A percentile compares a stretch with the other conserved stretches of the same genome.
phyloP scores from a whole-genome alignment of 2,888 invertebrate genomes.

The Pandemis cinnamomeana region DNA sequence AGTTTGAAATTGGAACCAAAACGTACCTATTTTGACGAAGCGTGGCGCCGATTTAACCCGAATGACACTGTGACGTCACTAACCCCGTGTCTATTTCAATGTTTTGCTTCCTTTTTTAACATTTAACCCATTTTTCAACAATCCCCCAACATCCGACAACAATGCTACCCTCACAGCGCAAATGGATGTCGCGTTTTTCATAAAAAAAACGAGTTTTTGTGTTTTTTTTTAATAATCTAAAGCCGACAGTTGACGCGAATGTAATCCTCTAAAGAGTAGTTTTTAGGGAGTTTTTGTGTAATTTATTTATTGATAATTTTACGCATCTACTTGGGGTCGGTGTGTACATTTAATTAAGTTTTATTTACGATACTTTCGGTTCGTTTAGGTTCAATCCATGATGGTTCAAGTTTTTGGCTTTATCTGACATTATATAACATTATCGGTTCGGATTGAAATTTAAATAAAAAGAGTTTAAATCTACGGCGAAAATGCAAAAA shows the following conservation, averaged over 20 bases:
- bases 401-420: constrained; percentile 22
- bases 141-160: constrained; percentile 70
- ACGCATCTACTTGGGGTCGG: constrained; percentile 52
- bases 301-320: constrained; percentile 75
- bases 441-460: no score
- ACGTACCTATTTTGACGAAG: constrained; percentile 17
- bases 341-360: constrained; percentile 42
- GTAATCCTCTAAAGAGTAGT: constrained; percentile 83
- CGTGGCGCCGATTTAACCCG: constrained; percentile 49
- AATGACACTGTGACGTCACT: constrained; percentile 48
- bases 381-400: constrained; percentile 35
- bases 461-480: no score
- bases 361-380: constrained; percentile 40
- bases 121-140: constrained; percentile 83
- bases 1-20: constrained; percentile 39
- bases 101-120: constrained; percentile 73
- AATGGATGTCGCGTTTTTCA: constrained; percentile 76
- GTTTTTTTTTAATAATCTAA: constrained; percentile 74
- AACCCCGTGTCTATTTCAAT: constrained; percentile 58
- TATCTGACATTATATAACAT: neutral
- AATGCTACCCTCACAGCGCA: constrained; percentile 71
- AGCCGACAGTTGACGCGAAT: constrained; percentile 84
- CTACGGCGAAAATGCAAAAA: no score
- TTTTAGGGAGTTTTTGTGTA: constrained; percentile 68
- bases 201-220: constrained; percentile 64